Percentiles rank a stretch among this genome's conserved stretches.
phyloP scores from a whole-genome alignment of 2,113 vertebrate genomes.

The Orycteropus afer region DNA sequence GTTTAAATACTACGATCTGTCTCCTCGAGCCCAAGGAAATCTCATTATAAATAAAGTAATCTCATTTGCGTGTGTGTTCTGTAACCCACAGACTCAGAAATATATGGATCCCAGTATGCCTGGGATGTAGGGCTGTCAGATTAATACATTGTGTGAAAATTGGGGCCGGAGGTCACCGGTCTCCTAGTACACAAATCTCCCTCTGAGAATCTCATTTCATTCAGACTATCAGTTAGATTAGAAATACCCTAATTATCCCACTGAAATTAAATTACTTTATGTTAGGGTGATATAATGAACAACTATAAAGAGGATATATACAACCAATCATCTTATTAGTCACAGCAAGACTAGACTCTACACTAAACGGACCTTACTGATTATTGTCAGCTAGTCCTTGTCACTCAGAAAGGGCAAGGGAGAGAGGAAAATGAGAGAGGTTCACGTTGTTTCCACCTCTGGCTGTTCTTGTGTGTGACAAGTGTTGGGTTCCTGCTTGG shows the following conservation, averaged over 20 bases:
- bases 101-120: constrained; percentile 57
- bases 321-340: constrained; percentile 92
- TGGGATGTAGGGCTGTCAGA: constrained; percentile 85
- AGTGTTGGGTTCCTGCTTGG: background rate
- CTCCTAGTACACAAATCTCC: constrained; percentile 89
- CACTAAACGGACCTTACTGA: constrained; percentile 87
- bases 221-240: constrained; percentile 93
- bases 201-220: constrained; percentile 92
- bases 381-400: constrained; percentile 81
- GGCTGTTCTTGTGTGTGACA: background rate
- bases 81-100: constrained; percentile 69
- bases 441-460: background rate
- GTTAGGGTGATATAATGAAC: constrained; percentile 91
- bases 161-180: constrained; percentile 88
- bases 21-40: constrained; percentile 58
- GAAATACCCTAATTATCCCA: constrained; percentile 93
- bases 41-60: constrained; percentile 74
- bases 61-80: constrained; percentile 62
- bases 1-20: constrained; percentile 67
- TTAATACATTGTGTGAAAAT: constrained; percentile 90
- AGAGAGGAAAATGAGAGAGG: constrained; percentile 46
- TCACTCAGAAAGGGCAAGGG: constrained; percentile 64
- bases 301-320: constrained; percentile 88
- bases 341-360: constrained; percentile 88
- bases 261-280: constrained; percentile 93